phyloP scores from a whole-genome alignment of 2,113 vertebrate genomes.

The Nycticorax nycticorax region DNA sequence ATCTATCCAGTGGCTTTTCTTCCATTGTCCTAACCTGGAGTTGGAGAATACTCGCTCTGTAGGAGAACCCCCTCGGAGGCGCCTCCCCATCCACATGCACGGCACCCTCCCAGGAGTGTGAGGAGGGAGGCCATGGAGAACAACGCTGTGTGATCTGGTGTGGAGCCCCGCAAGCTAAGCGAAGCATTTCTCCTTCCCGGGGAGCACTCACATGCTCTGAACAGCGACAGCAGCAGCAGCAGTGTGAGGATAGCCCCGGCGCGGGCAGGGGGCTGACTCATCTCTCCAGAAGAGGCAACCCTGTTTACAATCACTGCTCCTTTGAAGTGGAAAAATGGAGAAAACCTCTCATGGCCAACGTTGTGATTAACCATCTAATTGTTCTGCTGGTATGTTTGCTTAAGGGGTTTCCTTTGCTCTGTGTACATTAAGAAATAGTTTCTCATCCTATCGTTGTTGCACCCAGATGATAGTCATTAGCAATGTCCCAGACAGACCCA shows the following conservation, averaged over 20 bases:
- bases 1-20: neutral
- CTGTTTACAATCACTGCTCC: slow-evolving; percentile 60
- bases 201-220: slow-evolving; percentile 11
- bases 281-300: slow-evolving; percentile 50
- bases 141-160: neutral
- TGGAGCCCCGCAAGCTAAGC: neutral
- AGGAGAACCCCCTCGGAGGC: neutral
- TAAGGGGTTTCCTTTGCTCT: slow-evolving; percentile 65
- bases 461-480: slow-evolving; percentile 67
- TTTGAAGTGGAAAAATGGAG: slow-evolving; percentile 65
- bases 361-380: slow-evolving; percentile 67
- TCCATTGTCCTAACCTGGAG: neutral
- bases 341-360: slow-evolving; percentile 25
- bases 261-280: slow-evolving; percentile 47
- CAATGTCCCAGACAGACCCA: slow-evolving; percentile 15
- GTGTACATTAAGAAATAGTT: slow-evolving; percentile 57
- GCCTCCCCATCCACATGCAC: neutral
- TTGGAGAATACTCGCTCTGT: neutral
- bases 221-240: slow-evolving; percentile 10
- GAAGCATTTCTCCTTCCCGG: neutral
- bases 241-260: slow-evolving; percentile 40
- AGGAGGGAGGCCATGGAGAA: neutral
- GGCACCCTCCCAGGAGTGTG: neutral
- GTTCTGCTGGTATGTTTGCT: slow-evolving; percentile 68
- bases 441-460: slow-evolving; percentile 51